phyloP scores from a whole-genome alignment of 2,888 invertebrate genomes.

The Ametastegia equiseti region DNA sequence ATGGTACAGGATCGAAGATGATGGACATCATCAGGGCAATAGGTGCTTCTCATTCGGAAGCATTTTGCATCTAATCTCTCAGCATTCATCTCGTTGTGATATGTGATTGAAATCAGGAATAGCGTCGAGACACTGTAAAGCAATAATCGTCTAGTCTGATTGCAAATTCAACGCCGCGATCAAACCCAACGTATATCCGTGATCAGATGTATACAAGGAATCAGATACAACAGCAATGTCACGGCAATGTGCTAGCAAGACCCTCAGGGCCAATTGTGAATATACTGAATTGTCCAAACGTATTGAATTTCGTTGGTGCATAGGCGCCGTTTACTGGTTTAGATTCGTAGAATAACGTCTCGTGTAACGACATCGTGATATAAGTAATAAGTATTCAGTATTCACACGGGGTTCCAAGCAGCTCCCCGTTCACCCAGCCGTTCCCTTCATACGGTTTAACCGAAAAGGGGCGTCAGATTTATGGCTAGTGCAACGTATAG shows the following conservation, averaged over 20 bases:
- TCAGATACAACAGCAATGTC: neutral
- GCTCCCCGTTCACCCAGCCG: neutral
- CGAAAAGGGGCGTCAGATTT: slow-evolving; percentile 38
- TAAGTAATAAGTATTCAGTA: slow-evolving; percentile 28
- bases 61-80: neutral
- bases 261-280: neutral
- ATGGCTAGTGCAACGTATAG: slow-evolving; percentile 28
- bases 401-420: slow-evolving; percentile 6
- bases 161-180: neutral
- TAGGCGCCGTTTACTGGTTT: neutral
- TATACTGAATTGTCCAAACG: neutral
- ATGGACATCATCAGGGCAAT: neutral
- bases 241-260: too few relatives aligned
- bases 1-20: neutral
- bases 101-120: neutral
- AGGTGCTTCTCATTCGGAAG: neutral
- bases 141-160: neutral
- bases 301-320: neutral
- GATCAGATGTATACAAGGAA: neutral
- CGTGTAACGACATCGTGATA: slow-evolving; percentile 9
- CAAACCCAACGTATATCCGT: neutral
- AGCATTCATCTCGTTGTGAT: neutral
- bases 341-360: slow-evolving; percentile 16
- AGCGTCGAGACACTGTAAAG: neutral
- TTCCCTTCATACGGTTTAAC: slow-evolving; percentile 1